Conservation (phyloP, 2,888 invertebrate species). For the Crepidodera aurea region DNA sequence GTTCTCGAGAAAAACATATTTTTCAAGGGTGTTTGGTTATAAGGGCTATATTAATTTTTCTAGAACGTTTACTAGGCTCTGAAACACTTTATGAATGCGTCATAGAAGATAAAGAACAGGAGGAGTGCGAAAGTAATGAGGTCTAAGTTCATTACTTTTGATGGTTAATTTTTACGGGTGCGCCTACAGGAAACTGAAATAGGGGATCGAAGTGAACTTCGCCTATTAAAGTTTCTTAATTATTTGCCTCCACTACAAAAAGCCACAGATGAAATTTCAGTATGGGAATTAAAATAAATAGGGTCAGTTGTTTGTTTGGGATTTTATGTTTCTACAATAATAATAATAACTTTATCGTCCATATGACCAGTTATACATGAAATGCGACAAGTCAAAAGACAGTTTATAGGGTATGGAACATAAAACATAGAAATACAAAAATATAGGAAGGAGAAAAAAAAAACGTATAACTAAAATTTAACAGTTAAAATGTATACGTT, state of each 20-base stretch:
- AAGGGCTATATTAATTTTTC: constrained; percentile 40
- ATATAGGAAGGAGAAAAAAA: too few relatives aligned
- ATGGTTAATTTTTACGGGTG: constrained; percentile 31
- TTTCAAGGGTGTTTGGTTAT: constrained; percentile 39
- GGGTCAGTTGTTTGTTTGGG: too few relatives aligned
- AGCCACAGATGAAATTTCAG: not conserved
- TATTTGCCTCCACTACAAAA: not conserved
- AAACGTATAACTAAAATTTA: too few relatives aligned
- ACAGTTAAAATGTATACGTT: too few relatives aligned
- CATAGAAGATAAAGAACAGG: constrained; percentile 27
- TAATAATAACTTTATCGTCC: too few relatives aligned
- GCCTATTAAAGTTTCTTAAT: not conserved
- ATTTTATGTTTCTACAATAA: too few relatives aligned
- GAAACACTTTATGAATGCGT: constrained; percentile 33
- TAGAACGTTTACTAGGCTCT: constrained; percentile 24
- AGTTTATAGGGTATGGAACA: too few relatives aligned
- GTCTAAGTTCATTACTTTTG: constrained; percentile 30
- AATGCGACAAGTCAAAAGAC: too few relatives aligned
- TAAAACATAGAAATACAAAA: too few relatives aligned
- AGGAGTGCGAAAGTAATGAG: constrained; percentile 26
- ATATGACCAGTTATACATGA: too few relatives aligned
- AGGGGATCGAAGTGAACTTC: not conserved
- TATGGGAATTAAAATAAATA: too few relatives aligned
- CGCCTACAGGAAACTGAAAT: constrained; percentile 8
- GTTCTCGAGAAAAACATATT: constrained; percentile 36